Conservation (phyloP, 2,888 invertebrate species). For the Heliothis peltigera region DNA sequence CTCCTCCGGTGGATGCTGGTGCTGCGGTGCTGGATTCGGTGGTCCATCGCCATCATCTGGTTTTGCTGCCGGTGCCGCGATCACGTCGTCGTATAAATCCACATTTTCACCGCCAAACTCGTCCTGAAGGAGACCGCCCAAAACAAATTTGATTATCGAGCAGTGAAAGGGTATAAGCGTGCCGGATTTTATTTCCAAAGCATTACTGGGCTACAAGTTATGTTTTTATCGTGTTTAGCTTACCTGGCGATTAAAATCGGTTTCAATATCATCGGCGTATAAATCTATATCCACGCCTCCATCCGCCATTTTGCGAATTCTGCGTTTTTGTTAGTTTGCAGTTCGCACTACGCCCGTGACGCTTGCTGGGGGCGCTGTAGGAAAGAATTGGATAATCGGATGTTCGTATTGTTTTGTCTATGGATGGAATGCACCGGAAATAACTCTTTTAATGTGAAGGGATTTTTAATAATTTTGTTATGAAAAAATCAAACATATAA, state of each 20-base stretch:
- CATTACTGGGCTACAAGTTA: not conserved
- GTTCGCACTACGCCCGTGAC: constrained; percentile 1
- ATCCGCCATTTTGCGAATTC: constrained; percentile 94
- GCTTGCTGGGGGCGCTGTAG: not conserved
- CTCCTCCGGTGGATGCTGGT: constrained; percentile 90
- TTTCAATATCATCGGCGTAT: constrained; percentile 98
- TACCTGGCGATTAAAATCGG: constrained; percentile 93
- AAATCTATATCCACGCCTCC: constrained; percentile 98
- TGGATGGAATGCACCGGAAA: not conserved
- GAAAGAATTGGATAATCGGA: constrained; percentile 30
- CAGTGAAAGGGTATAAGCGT: not conserved
- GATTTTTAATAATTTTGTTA: not conserved
- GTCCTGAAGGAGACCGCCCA: constrained; percentile 89
- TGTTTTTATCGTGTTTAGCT: constrained; percentile 65
- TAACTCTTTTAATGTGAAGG: not conserved
- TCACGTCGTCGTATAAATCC: constrained; percentile 98
- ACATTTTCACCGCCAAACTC: constrained; percentile 96
- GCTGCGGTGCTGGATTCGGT: constrained; percentile 89
- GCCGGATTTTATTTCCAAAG: constrained; percentile 29
- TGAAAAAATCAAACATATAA: too few relatives aligned
- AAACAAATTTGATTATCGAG: constrained; percentile 35
- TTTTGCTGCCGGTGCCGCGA: constrained; percentile 93
- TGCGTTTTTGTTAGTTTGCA: not conserved
- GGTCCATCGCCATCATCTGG: constrained; percentile 90
- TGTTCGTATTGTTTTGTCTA: constrained; percentile 27